Conservation (phyloP, 1,140 invertebrate genomes). For the Sycophila sp. region DNA sequence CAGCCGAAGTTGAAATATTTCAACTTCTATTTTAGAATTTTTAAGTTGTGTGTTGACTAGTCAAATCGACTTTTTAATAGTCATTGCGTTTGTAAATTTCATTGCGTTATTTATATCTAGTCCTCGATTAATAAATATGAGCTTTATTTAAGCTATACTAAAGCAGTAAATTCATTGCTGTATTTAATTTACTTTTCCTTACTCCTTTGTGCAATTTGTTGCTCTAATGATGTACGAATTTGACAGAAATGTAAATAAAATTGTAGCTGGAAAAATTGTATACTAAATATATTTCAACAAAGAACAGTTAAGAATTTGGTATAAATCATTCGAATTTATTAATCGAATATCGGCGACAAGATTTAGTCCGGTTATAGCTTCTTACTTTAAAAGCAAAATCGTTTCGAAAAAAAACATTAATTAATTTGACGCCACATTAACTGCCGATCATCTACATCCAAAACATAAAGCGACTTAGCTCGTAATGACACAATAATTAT, state of each 20-base stretch:
- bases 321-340: conserved; percentile 1
- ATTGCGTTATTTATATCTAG: background rate
- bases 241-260: conserved; percentile 36
- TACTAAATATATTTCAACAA: background rate
- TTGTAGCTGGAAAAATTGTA: conserved; percentile 19
- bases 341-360: too few species aligned
- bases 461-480: conserved; percentile 19
- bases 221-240: background rate
- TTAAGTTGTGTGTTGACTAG: background rate
- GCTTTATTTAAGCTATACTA: background rate
- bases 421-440: conserved; percentile 9
- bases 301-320: background rate
- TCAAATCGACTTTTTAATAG: background rate
- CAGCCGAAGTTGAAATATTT: conserved; percentile 20
- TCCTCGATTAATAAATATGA: background rate
- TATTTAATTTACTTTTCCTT: background rate
- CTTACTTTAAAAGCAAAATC: conserved; percentile 1
- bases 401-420: background rate
- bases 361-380: too few species aligned
- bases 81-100: conserved; percentile 7
- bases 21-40: conserved; percentile 15
- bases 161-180: background rate
- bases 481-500: conserved; percentile 41
- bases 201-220: conserved; percentile 17
- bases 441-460: conserved; percentile 14